Evolutionary conservation across 2,113 vertebrate species (phyloP).

Genomic region (Astur gentilis): DNA sequence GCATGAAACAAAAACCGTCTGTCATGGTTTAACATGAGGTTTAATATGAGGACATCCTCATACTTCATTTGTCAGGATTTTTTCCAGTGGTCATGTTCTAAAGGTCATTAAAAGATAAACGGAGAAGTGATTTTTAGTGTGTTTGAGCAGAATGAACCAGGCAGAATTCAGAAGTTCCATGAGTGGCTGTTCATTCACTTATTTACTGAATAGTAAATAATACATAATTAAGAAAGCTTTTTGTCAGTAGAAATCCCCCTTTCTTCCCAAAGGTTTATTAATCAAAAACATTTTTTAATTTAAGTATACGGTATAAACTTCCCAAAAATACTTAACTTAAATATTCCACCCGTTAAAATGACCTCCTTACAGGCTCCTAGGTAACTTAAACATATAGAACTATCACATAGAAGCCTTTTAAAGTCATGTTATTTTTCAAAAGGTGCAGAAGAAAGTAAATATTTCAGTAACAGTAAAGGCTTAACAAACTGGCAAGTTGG

Average conservation of each 20-base stretch:
- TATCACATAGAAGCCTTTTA: neutral
- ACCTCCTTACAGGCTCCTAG: neutral
- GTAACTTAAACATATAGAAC: neutral
- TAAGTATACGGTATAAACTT: neutral
- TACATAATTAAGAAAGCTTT: neutral
- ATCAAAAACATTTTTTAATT: neutral
- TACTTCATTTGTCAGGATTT: neutral
- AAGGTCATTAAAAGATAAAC: neutral
- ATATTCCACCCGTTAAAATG: neutral
- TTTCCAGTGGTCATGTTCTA: neutral
- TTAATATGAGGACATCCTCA: neutral
- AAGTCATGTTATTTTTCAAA: neutral
- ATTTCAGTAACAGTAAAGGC: neutral
- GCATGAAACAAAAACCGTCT: neutral
- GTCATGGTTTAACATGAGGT: too few relatives aligned
- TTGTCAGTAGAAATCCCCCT: neutral
- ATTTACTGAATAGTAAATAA: neutral
- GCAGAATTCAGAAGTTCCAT: neutral
- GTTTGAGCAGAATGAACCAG: neutral
- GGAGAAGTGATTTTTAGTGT: neutral
- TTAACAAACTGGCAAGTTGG: neutral
- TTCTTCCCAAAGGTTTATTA: neutral
- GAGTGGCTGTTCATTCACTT: neutral
- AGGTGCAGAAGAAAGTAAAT: neutral
- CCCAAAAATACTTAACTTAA: neutral